Percentiles rank a stretch among this genome's conserved stretches.
These are phyloP conservation scores for Tenthredo distinguenda DNA, from an alignment of 2,888 invertebrate genomes.

Conservation along the genomic window DNA sequence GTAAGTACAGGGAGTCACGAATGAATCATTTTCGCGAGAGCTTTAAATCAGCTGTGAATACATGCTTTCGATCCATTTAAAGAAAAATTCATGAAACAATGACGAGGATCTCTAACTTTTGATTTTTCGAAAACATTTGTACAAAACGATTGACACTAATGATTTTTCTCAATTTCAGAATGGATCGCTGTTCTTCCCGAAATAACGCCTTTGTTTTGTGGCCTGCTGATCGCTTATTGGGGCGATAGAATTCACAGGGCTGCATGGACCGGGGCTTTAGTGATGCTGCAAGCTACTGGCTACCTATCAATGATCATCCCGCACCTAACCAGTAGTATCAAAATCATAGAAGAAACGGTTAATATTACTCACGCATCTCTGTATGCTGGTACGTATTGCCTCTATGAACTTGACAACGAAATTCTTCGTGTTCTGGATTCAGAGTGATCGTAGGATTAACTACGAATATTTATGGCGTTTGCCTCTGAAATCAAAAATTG, in stretches of 20 bases:
- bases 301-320: constrained; percentile 80
- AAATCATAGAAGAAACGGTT: constrained; percentile 64
- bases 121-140: not conserved
- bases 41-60: not conserved
- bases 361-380: constrained; percentile 68
- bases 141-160: not conserved
- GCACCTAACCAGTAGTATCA: constrained; percentile 77
- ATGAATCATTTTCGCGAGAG: not conserved
- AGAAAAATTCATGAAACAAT: not conserved
- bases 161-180: constrained; percentile 76
- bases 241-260: constrained; percentile 82
- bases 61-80: not conserved
- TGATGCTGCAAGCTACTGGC: constrained; percentile 80
- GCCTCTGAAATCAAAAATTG: not conserved
- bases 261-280: constrained; percentile 81
- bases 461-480: not conserved
- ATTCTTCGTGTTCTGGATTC: not conserved
- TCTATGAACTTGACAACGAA: not conserved
- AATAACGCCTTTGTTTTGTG: constrained; percentile 80
- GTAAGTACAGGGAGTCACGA: constrained; percentile 57
- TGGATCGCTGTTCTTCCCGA: constrained; percentile 81
- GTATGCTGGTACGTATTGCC: constrained; percentile 67
- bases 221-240: constrained; percentile 81
- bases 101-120: not conserved
- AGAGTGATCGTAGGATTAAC: not conserved